phyloP scores from a whole-genome alignment of 2,797 vertebrate genomes.

The Telmatherina bonti region DNA sequence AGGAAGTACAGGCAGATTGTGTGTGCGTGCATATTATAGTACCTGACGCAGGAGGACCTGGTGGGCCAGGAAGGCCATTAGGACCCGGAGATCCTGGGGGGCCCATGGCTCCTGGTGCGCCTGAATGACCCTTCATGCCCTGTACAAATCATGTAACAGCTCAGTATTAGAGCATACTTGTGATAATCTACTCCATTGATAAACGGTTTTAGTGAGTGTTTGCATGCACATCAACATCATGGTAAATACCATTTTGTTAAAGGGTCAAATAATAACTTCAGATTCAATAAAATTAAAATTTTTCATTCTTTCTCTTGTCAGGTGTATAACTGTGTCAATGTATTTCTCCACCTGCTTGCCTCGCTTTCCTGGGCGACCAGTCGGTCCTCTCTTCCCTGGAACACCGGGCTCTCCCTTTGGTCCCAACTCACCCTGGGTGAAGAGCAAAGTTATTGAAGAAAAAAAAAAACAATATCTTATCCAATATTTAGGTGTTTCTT shows the following conservation, averaged over 20 bases:
- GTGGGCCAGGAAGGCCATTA: conserved; percentile 88
- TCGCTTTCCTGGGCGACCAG: conserved; percentile 92
- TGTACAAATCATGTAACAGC: conserved; percentile 59
- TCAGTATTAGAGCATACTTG: conserved; percentile 1
- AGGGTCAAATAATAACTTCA: neutral
- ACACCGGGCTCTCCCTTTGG: conserved; percentile 90
- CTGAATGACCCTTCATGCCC: conserved; percentile 90
- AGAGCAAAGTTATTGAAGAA: conserved; percentile 3
- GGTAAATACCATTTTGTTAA: neutral
- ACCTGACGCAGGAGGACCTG: conserved; percentile 89
- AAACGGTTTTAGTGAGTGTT: neutral
- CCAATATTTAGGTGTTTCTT: neutral
- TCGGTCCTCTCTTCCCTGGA: conserved; percentile 90
- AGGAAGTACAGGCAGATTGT: neutral
- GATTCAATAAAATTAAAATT: neutral
- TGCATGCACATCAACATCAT: neutral
- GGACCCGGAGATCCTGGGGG: conserved; percentile 89
- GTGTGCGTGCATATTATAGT: conserved; percentile 37
- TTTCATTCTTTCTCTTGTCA: neutral
- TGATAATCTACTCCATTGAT: neutral
- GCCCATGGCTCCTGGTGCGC: conserved; percentile 85
- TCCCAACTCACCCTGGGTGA: conserved; percentile 90
- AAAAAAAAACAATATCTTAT: conserved; percentile 9
- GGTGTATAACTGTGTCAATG: neutral
- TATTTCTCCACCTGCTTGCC: conserved; percentile 88